phyloP scores from a whole-genome alignment of 1,140 invertebrate genomes.

The Microplitis demolitor region DNA sequence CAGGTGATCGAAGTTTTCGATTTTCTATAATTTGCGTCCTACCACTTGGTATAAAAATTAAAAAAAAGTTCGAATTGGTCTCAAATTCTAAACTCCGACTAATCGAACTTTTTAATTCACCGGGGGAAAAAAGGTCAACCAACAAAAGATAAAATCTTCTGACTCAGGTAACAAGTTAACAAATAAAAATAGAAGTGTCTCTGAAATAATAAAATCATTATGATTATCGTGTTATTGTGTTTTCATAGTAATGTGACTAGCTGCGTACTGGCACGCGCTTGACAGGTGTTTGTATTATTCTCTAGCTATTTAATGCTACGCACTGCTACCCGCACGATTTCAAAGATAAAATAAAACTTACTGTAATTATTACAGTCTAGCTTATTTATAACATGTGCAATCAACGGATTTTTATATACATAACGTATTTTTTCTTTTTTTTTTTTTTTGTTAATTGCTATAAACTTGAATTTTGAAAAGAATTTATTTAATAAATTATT shows the following conservation, averaged over 20 bases:
- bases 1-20: too few relatives aligned
- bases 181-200: background rate
- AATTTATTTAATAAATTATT: too few relatives aligned
- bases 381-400: conserved; percentile 36
- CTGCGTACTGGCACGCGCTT: conserved; percentile 47
- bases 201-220: background rate
- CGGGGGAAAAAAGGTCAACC: too few relatives aligned
- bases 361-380: conserved; percentile 47
- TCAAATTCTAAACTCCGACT: too few relatives aligned
- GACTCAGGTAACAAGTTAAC: too few relatives aligned
- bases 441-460: background rate
- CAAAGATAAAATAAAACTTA: conserved; percentile 54
- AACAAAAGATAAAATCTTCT: too few relatives aligned
- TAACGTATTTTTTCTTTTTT: background rate
- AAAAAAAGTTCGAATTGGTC: too few relatives aligned
- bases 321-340: conserved; percentile 59
- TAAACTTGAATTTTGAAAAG: too few relatives aligned
- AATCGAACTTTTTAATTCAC: too few relatives aligned
- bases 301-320: conserved; percentile 25
- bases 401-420: conserved; percentile 23
- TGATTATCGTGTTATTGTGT: conserved; percentile 12
- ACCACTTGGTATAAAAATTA: too few relatives aligned
- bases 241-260: conserved; percentile 29
- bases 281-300: conserved; percentile 44
- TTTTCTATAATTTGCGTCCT: too few relatives aligned